phyloP scores from a whole-genome alignment of 37 sponge, comb jelly and placozoan genomes.

The Hormiphora californensis region DNA sequence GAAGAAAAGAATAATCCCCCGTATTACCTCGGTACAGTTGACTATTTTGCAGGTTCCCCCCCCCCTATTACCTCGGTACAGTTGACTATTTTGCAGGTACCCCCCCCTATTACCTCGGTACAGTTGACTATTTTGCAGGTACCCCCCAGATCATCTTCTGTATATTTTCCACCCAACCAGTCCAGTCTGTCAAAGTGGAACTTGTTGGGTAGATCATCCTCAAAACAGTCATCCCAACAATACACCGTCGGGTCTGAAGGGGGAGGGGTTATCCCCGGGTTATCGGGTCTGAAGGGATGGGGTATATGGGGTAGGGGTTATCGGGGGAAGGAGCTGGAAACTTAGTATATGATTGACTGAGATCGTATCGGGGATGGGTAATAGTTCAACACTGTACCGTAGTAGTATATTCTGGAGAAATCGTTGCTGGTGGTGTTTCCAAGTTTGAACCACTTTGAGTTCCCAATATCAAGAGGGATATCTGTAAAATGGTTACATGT shows the following conservation, averaged over 20 bases:
- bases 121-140: conserved; percentile 43
- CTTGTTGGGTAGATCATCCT: conserved; percentile 27
- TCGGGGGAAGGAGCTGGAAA: background rate
- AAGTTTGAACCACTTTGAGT: conserved; percentile 41
- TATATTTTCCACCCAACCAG: background rate
- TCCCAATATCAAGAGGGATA: conserved; percentile 7
- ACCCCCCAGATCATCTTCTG: background rate
- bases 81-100: too few species aligned
- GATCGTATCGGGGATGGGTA: too few species aligned
- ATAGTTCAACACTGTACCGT: too few species aligned
- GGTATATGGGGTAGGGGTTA: background rate
- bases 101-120: background rate
- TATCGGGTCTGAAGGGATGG: background rate
- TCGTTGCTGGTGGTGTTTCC: background rate
- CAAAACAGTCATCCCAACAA: conserved; percentile 35
- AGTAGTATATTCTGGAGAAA: conserved; percentile 26
- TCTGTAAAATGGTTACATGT: background rate
- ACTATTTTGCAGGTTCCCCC: too few species aligned
- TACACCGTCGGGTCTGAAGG: conserved; percentile 43
- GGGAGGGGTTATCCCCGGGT: background rate
- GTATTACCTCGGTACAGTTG: too few species aligned
- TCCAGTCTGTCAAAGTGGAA: conserved; percentile 15
- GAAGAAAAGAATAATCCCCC: too few species aligned
- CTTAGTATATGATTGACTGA: background rate
- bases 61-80: too few species aligned